Evolutionary conservation across 2,797 vertebrate species (phyloP).

Genomic region (Chaenodraco wilsoni): DNA sequence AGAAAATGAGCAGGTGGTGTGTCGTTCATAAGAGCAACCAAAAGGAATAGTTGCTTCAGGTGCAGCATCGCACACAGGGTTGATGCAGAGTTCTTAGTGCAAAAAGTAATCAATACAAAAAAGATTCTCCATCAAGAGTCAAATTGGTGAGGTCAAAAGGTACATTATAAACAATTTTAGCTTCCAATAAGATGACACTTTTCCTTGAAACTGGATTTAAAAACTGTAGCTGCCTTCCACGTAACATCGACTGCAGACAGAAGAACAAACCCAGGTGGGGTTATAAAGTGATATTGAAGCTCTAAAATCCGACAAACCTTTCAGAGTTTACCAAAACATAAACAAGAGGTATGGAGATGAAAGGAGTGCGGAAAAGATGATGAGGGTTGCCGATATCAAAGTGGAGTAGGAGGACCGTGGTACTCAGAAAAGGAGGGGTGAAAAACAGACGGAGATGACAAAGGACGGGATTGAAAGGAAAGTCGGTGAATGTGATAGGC

Average conservation of each 20-base stretch:
- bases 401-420: not conserved
- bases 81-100: not conserved
- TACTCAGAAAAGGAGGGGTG: not conserved
- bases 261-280: constrained; percentile 24
- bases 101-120: constrained; percentile 13
- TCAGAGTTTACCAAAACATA: constrained; percentile 45
- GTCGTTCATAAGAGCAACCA: constrained; percentile 2
- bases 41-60: not conserved
- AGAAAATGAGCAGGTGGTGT: constrained; percentile 13
- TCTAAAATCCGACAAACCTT: constrained; percentile 54
- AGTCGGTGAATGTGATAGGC: constrained; percentile 23
- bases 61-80: constrained; percentile 23
- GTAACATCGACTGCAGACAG: constrained; percentile 26
- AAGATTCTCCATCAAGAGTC: constrained; percentile 12
- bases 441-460: constrained; percentile 25
- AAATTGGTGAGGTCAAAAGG: constrained; percentile 1
- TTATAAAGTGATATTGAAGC: constrained; percentile 32
- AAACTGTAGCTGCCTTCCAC: constrained; percentile 27
- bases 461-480: constrained; percentile 44
- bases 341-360: constrained; percentile 31
- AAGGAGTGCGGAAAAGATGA: not conserved
- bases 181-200: constrained; percentile 6
- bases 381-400: not conserved
- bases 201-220: constrained; percentile 26
- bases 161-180: not conserved